These are phyloP conservation scores for Amphiprion ocellaris DNA, from an alignment of 2,113 vertebrate genomes.

Conservation along the genomic window DNA sequence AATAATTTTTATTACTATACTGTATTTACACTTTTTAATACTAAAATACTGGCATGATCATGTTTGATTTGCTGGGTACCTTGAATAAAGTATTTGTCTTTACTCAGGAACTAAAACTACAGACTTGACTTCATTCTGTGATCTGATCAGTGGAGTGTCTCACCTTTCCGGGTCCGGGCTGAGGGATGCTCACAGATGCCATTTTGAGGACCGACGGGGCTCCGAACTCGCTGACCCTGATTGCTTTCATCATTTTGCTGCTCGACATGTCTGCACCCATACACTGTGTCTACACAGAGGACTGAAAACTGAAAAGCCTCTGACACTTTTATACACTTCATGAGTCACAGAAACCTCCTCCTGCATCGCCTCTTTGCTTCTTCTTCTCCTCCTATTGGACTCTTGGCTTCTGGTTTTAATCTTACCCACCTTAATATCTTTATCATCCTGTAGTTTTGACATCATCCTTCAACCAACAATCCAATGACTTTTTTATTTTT, in stretches of 20 bases:
- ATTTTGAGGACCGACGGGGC: conserved; percentile 90
- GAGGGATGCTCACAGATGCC: conserved; percentile 84
- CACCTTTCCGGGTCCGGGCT: conserved; percentile 88
- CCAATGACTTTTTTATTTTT: too few species aligned
- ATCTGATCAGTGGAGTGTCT: background rate
- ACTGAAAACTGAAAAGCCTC: too few species aligned
- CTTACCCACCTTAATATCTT: too few species aligned
- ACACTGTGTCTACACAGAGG: background rate
- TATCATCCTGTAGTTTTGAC: too few species aligned
- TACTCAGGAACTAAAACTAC: background rate
- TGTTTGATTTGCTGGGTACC: too few species aligned
- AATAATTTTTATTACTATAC: too few species aligned
- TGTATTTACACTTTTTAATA: too few species aligned
- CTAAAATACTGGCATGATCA: too few species aligned
- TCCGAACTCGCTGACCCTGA: conserved; percentile 92
- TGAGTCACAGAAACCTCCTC: too few species aligned
- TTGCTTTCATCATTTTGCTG: conserved; percentile 88
- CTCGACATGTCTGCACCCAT: conserved; percentile 80
- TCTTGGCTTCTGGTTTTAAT: background rate
- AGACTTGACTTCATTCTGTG: background rate
- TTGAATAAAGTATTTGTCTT: too few species aligned
- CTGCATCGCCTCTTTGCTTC: background rate
- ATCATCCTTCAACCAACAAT: too few species aligned
- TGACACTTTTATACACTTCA: too few species aligned
- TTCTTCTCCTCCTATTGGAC: background rate